Percentiles rank a stretch among this genome's conserved stretches.
These are phyloP conservation scores for Globodera ellingtonae DNA, from an alignment of 1,140 invertebrate genomes.

Conservation along the genomic window DNA sequence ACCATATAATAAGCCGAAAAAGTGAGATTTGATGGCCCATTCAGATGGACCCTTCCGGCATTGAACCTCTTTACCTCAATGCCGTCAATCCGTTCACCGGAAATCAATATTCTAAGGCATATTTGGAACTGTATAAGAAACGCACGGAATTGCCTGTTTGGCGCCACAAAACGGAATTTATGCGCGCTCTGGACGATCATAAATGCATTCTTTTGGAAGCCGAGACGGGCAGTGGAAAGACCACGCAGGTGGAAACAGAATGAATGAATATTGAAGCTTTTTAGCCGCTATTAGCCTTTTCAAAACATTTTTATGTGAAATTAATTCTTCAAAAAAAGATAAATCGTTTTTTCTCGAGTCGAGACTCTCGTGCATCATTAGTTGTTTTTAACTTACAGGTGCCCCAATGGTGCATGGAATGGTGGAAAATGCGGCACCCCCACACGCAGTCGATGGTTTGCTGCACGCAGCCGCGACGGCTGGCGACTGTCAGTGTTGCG, in stretches of 20 bases:
- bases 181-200: slow-evolving; percentile 17
- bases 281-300: too few relatives aligned
- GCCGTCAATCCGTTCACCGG: slow-evolving; percentile 10
- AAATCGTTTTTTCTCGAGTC: too few relatives aligned
- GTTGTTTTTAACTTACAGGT: neutral
- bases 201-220: slow-evolving; percentile 42
- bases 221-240: slow-evolving; percentile 42
- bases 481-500: slow-evolving; percentile 94
- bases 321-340: too few relatives aligned
- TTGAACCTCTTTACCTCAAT: too few relatives aligned
- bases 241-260: slow-evolving; percentile 8
- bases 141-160: slow-evolving; percentile 36
- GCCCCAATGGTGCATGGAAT: slow-evolving; percentile 86
- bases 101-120: neutral
- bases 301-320: too few relatives aligned
- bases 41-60: too few relatives aligned
- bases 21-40: too few relatives aligned
- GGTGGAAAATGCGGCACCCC: slow-evolving; percentile 68
- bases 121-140: slow-evolving; percentile 8
- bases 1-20: too few relatives aligned
- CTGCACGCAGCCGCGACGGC: slow-evolving; percentile 89
- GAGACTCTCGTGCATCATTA: too few relatives aligned
- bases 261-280: too few relatives aligned
- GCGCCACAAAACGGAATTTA: slow-evolving; percentile 37
- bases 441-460: slow-evolving; percentile 70